Conservation (phyloP, 2,888 invertebrate genomes). For the Eilema depressum region DNA sequence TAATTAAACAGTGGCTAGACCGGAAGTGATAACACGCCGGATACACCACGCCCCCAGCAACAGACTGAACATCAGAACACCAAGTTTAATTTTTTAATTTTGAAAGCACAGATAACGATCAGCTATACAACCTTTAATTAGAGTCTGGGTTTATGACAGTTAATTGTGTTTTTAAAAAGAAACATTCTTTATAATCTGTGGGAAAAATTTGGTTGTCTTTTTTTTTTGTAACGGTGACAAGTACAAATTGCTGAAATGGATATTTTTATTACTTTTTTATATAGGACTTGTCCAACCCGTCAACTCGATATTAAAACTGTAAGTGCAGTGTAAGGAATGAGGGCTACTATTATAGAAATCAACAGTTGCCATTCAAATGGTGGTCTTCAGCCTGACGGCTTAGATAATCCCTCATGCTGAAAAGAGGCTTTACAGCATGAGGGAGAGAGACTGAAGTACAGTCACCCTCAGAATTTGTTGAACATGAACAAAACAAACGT, state of each 20-base stretch:
- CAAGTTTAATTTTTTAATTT: slow-evolving; percentile 40
- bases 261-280: background rate
- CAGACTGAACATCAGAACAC: slow-evolving; percentile 38
- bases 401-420: too few relatives aligned
- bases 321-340: background rate
- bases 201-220: slow-evolving; percentile 17
- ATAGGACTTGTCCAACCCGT: background rate
- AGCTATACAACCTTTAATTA: slow-evolving; percentile 48
- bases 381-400: too few relatives aligned
- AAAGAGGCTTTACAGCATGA: too few relatives aligned
- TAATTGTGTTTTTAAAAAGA: slow-evolving; percentile 41
- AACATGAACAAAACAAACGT: too few relatives aligned
- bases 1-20: slow-evolving; percentile 65
- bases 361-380: too few relatives aligned
- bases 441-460: too few relatives aligned
- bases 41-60: slow-evolving; percentile 61
- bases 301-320: background rate
- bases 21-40: slow-evolving; percentile 68
- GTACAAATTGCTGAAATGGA: background rate
- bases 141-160: slow-evolving; percentile 45
- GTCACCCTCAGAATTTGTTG: too few relatives aligned
- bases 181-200: slow-evolving; percentile 33
- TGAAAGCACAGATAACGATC: slow-evolving; percentile 37
- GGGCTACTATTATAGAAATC: background rate
- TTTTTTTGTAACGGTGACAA: slow-evolving; percentile 1